Base-by-base conservation (phyloP, 2,888 invertebrate species). In the Melipona beecheii region DNA sequence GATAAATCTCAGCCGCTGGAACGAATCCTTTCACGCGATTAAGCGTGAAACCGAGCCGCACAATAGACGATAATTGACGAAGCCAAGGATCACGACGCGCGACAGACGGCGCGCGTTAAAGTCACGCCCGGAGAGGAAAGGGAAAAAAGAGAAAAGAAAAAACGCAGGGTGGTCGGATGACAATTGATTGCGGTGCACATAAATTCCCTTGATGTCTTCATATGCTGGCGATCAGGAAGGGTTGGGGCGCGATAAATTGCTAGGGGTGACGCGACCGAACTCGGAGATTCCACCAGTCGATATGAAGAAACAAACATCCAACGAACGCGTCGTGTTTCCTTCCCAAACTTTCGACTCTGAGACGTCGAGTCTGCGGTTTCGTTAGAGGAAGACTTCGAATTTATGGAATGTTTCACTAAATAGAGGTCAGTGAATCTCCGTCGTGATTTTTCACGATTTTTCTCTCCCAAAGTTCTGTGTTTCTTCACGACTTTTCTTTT, bases 121-220 rank as follows among this genome's bases (percentile, higher is more conserved):
- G 56, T 74, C 36, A 54, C 36, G 64, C 65, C 9, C 13, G 27
- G 64, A 50, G 21, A 15, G 21, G 21, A n/a, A 36, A 75, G 85
- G 84, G 87, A 80, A 78, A 56, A 43, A 49, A 19, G 68, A 52
- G 43, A 60, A 56, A 54, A 54, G 50, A 21, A 71, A 60, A 36
- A 58, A 17, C 60, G n/a, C 58, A 56, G 74, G 74, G 69, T 69
- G 70, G 77, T 68, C 58, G 75, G 77, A 77, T 79, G 85, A 75
- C 66, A 85, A 84, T 89, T 93, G 92, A 93, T 93, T 93, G 92
- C 90, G 90, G 89, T 75, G 81, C 88, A 90, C 88, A 93, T 93
- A 93, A 93, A 93, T 93, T 92, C 90, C 86, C 90, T 92, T 91
- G 91, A 92, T 91, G 92, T 93, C 92, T 89, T 89, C 84, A 90